A percentile compares a stretch with the other conserved stretches of the same genome.
These are phyloP conservation scores for Sialia sialis DNA, from an alignment of 2,113 vertebrate genomes.

Conservation along the genomic window DNA sequence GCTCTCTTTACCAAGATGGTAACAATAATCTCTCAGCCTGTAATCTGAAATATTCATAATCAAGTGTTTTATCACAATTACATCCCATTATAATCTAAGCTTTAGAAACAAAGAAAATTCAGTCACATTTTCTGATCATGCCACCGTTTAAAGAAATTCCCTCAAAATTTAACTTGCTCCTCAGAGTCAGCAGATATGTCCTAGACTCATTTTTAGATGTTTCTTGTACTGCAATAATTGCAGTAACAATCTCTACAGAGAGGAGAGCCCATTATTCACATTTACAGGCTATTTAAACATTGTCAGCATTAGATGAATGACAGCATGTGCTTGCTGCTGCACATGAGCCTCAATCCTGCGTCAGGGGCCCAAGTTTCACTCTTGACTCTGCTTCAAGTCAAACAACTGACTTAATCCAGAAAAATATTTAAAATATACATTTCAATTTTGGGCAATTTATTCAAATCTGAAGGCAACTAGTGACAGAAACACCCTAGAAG, in stretches of 20 bases:
- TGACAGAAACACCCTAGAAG: conserved; percentile 56
- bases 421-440: conserved; percentile 8
- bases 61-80: background rate
- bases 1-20: background rate
- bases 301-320: background rate
- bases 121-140: background rate
- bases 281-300: background rate
- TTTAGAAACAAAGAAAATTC: background rate
- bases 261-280: background rate
- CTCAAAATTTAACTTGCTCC: background rate
- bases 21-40: background rate
- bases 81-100: background rate
- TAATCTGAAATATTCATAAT: background rate
- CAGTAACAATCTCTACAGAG: background rate
- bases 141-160: background rate
- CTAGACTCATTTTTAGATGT: background rate
- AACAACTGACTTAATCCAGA: background rate
- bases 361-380: background rate
- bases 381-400: background rate
- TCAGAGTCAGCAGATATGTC: background rate
- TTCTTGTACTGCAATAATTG: background rate
- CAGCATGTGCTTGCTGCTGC: rapidly evolving
- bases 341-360: background rate
- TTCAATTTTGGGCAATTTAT: conserved; percentile 48
- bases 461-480: conserved; percentile 54